phyloP scores from a whole-genome alignment of 2,113 vertebrate genomes.

The Cephalopterus ornatus region DNA sequence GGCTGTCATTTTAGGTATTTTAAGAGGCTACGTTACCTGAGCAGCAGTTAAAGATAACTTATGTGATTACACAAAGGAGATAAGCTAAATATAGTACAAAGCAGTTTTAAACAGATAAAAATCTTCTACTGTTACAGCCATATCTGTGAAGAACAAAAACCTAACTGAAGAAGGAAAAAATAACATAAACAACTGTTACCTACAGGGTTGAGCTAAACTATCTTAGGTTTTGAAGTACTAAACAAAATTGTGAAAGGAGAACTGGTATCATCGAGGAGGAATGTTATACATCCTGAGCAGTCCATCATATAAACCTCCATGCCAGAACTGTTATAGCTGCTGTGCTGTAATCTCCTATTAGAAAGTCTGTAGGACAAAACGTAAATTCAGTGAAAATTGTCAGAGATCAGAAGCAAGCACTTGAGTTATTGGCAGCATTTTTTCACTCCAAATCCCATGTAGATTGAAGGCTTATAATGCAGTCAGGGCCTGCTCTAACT shows the following conservation, averaged over 20 bases:
- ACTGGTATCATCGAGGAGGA: neutral
- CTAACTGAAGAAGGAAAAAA: neutral
- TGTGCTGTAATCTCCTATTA: neutral
- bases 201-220: neutral
- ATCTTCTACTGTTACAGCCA: neutral
- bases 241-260: neutral
- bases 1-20: neutral
- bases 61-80: neutral
- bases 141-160: neutral
- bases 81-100: slow-evolving; percentile 3
- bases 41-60: neutral
- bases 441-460: neutral
- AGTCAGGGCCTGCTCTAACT: neutral
- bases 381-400: neutral
- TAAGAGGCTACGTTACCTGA: neutral
- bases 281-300: neutral
- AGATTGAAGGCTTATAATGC: neutral
- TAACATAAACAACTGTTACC: neutral
- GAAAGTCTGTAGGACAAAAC: neutral
- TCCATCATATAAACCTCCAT: neutral
- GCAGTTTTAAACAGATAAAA: neutral
- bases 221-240: neutral
- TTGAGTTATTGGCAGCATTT: neutral
- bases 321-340: neutral
- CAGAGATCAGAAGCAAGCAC: neutral